A percentile compares a stretch with the other conserved stretches of the same genome.
phyloP scores from a whole-genome alignment of 2,113 vertebrate species.

The Halcyon senegalensis region DNA sequence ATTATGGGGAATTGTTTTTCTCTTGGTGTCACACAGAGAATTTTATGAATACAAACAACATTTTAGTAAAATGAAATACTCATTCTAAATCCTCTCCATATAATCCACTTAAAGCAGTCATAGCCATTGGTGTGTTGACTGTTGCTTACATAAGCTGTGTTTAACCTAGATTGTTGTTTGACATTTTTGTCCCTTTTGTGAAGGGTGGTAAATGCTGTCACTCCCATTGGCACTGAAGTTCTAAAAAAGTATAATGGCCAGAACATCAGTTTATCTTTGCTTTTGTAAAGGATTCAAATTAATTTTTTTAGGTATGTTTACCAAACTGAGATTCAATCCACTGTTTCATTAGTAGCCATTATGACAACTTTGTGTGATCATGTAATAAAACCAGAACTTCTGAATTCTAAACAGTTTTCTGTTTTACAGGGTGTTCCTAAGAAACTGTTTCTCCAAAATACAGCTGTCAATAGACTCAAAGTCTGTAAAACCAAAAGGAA shows the following conservation, averaged over 20 bases:
- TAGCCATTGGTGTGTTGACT: neutral
- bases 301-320: neutral
- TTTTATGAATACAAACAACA: neutral
- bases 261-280: neutral
- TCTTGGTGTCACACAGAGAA: neutral
- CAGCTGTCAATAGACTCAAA: neutral
- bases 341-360: neutral
- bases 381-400: neutral
- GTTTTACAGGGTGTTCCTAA: neutral
- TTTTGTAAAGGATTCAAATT: neutral
- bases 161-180: constrained; percentile 15
- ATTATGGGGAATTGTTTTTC: neutral
- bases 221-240: neutral
- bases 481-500: neutral
- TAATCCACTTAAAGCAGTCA: constrained; percentile 6
- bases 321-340: neutral
- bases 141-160: neutral
- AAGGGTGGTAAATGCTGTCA: neutral
- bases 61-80: constrained; percentile 4
- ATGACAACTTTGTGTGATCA: neutral
- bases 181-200: neutral
- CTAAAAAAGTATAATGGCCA: neutral
- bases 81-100: neutral
- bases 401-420: neutral
- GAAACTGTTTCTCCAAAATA: neutral